Percentiles rank a stretch among this genome's conserved stretches.
These are phyloP conservation scores for Pecten maximus DNA, from an alignment of 2,888 invertebrate species.

Conservation along the genomic window DNA sequence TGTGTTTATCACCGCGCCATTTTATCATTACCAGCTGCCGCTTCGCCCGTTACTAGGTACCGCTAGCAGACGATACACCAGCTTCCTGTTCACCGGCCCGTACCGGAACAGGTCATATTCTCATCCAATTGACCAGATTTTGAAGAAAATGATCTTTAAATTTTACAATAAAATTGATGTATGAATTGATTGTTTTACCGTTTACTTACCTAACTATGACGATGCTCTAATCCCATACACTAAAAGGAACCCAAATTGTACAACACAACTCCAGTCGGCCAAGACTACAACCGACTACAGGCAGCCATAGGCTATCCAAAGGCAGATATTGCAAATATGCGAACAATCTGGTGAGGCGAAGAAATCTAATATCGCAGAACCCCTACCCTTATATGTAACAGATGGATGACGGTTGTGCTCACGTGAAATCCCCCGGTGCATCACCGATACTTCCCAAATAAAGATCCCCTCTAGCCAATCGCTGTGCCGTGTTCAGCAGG, in stretches of 20 bases:
- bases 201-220: conserved; percentile 52
- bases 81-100: conserved; percentile 51
- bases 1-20: not conserved
- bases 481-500: not conserved
- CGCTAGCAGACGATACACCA: conserved; percentile 51
- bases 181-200: not conserved
- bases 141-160: conserved; percentile 16
- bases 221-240: conserved; percentile 52
- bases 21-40: conserved; percentile 9
- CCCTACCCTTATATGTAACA: conserved; percentile 68
- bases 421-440: conserved; percentile 1
- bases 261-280: conserved; percentile 49
- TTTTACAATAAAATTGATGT: not conserved
- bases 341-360: conserved; percentile 63
- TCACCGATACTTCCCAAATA: conserved; percentile 37
- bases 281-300: conserved; percentile 56
- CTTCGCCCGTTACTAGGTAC: conserved; percentile 16
- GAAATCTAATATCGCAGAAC: conserved; percentile 64
- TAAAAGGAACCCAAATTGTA: conserved; percentile 52
- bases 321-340: conserved; percentile 67
- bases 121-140: not conserved
- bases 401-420: conserved; percentile 43
- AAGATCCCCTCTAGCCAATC: conserved; percentile 24
- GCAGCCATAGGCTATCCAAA: conserved; percentile 61
- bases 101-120: not conserved